These are phyloP conservation scores for Caenorhabditis drosophilae DNA, from an alignment of 2,888 invertebrate genomes.

Conservation along the genomic window DNA sequence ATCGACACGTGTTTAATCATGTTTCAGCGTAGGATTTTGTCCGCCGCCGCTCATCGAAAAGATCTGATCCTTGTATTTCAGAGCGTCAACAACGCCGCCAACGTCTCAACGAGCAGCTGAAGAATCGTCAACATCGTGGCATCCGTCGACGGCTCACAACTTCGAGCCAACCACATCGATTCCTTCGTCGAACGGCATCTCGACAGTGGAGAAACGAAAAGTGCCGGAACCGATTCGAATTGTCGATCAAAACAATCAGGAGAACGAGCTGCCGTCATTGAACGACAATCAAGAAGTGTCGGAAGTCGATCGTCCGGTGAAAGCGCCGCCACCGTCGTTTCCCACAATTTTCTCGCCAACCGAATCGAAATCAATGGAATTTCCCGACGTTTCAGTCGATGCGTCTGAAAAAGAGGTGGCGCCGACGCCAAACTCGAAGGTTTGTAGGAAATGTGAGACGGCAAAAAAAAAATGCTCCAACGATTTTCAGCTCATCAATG, in stretches of 20 bases:
- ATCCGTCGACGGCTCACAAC: constrained; percentile 8
- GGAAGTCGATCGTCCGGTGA: constrained; percentile 69
- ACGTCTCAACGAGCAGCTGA: constrained; percentile 2
- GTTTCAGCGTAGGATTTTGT: constrained; percentile 3
- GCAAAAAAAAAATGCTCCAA: too few species aligned
- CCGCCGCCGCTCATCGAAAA: background rate
- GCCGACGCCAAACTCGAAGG: constrained; percentile 33
- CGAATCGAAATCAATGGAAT: constrained; percentile 65
- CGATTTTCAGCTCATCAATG: constrained; percentile 56
- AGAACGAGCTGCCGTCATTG: constrained; percentile 37
- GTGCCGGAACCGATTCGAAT: constrained; percentile 53
- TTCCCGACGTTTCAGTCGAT: constrained; percentile 40
- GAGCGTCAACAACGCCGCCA: constrained; percentile 9
- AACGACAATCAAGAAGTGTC: constrained; percentile 77
- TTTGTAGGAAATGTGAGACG: too few species aligned
- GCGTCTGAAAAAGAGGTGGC: constrained; percentile 7
- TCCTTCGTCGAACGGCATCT: background rate
- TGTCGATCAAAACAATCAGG: constrained; percentile 44
- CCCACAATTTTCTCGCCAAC: constrained; percentile 67
- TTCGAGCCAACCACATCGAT: constrained; percentile 13
- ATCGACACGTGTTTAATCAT: constrained; percentile 40
- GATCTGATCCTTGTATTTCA: constrained; percentile 1
- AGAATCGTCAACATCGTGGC: constrained; percentile 5
- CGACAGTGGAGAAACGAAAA: constrained; percentile 17
- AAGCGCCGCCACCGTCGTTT: constrained; percentile 65